Percentiles rank a stretch among this genome's conserved stretches.
Evolutionary conservation across 2,888 invertebrate genomes (phyloP).

Genomic region (Orthosia gothica): DNA sequence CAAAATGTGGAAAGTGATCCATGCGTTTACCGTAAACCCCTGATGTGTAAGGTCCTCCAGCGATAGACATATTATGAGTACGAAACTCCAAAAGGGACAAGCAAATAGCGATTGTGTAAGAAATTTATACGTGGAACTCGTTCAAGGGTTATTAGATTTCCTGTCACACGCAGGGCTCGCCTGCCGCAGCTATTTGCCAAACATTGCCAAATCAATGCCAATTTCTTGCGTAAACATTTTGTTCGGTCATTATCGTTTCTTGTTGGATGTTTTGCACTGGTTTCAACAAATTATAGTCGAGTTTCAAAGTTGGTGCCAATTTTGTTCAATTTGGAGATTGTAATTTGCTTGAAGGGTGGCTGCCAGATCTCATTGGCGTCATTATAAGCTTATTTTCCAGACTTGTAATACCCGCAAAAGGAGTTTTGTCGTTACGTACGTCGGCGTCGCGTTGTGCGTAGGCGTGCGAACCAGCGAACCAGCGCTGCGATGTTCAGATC

Average conservation of each 20-base stretch:
- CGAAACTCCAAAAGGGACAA: conserved; percentile 77
- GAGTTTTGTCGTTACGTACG: conserved; percentile 60
- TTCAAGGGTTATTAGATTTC: conserved; percentile 88
- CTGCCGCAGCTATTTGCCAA: conserved; percentile 86
- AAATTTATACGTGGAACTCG: conserved; percentile 83
- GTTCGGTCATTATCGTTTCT: conserved; percentile 83
- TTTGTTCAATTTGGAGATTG: conserved; percentile 65
- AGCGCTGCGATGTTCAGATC: conserved; percentile 39
- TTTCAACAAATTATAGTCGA: conserved; percentile 67
- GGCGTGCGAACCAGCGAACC: conserved; percentile 38
- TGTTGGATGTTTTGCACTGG: conserved; percentile 75
- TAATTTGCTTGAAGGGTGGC: conserved; percentile 68
- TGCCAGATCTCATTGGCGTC: conserved; percentile 64
- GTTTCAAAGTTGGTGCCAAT: conserved; percentile 66
- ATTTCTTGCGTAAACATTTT: conserved; percentile 87
- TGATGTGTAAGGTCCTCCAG: conserved; percentile 55
- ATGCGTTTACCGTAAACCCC: conserved; percentile 54
- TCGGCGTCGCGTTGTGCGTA: conserved; percentile 54
- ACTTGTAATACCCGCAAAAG: conserved; percentile 61
- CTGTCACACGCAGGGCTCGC: conserved; percentile 84
- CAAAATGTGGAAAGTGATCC: conserved; percentile 46
- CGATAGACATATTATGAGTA: conserved; percentile 63
- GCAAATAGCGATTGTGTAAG: conserved; percentile 78
- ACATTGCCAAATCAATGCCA: conserved; percentile 84
- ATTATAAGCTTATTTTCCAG: conserved; percentile 70